These are phyloP conservation scores for Yponomeuta plumbellus DNA, from an alignment of 2,888 invertebrate genomes.

Conservation along the genomic window DNA sequence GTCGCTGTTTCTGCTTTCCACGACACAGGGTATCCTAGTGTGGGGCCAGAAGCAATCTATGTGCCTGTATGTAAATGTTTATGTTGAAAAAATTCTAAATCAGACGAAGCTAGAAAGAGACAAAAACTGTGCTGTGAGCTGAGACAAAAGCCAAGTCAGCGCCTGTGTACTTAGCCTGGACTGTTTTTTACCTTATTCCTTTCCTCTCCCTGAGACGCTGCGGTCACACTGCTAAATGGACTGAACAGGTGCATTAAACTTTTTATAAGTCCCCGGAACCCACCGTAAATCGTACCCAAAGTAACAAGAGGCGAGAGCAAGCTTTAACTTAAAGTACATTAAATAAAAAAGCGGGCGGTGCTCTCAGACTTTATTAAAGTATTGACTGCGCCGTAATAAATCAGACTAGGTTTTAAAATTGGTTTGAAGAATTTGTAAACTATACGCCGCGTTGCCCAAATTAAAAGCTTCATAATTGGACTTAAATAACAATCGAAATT, in stretches of 20 bases:
- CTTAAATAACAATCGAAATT: neutral
- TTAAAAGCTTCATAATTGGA: conserved; percentile 2
- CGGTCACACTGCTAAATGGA: conserved; percentile 57
- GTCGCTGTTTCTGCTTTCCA: too few relatives aligned
- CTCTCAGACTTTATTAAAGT: conserved; percentile 47
- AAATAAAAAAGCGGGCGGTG: conserved; percentile 17
- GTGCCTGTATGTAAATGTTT: too few relatives aligned
- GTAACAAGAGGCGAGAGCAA: conserved; percentile 51
- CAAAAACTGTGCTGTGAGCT: too few relatives aligned
- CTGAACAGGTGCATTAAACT: conserved; percentile 62
- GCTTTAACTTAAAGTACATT: conserved; percentile 31
- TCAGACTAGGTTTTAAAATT: conserved; percentile 17
- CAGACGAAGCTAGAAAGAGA: too few relatives aligned
- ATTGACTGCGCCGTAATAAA: conserved; percentile 21
- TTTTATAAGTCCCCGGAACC: conserved; percentile 44
- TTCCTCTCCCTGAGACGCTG: conserved; percentile 23
- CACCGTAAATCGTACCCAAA: conserved; percentile 59
- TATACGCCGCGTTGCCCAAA: conserved; percentile 9
- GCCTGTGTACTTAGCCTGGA: too few relatives aligned
- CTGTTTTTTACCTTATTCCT: conserved; percentile 25
- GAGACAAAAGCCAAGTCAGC: too few relatives aligned
- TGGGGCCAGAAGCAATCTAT: too few relatives aligned
- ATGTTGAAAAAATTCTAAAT: too few relatives aligned
- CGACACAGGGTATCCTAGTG: too few relatives aligned
- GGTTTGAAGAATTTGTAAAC: conserved; percentile 11